Conservation (phyloP, 2,888 invertebrate genomes). For the Dromius quadrimaculatus region DNA sequence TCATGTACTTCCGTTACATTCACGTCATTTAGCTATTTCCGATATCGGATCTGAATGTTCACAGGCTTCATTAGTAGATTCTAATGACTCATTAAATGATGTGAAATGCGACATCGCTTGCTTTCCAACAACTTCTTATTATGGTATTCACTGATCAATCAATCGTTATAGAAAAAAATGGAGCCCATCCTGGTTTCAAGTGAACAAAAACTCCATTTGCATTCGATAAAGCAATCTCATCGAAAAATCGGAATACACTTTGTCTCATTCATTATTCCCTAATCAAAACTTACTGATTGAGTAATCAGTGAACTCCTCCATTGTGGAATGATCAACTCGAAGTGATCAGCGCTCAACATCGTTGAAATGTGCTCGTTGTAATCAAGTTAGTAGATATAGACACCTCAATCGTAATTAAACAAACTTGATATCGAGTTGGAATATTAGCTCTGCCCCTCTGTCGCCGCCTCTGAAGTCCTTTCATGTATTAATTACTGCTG, state of each 20-base stretch:
- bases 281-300: constrained; percentile 44
- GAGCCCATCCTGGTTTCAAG: neutral
- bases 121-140: constrained; percentile 11
- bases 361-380: constrained; percentile 15
- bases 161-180: constrained; percentile 2
- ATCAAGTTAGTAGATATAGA: constrained; percentile 34
- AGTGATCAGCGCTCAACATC: neutral
- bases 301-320: constrained; percentile 32
- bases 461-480: constrained; percentile 18
- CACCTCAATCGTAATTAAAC: constrained; percentile 40
- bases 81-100: neutral
- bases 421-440: constrained; percentile 44
- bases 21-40: constrained; percentile 29
- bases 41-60: constrained; percentile 7
- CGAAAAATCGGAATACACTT: no score
- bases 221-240: neutral
- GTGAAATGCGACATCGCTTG: neutral
- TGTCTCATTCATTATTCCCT: constrained; percentile 30
- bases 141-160: neutral
- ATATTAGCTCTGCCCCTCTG: constrained; percentile 7
- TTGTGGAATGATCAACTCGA: neutral
- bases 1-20: constrained; percentile 25
- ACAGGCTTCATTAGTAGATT: constrained; percentile 2
- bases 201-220: neutral
- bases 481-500: constrained; percentile 43